phyloP scores from a whole-genome alignment of 2,888 invertebrate species.

The Crossocerus cetratus region DNA sequence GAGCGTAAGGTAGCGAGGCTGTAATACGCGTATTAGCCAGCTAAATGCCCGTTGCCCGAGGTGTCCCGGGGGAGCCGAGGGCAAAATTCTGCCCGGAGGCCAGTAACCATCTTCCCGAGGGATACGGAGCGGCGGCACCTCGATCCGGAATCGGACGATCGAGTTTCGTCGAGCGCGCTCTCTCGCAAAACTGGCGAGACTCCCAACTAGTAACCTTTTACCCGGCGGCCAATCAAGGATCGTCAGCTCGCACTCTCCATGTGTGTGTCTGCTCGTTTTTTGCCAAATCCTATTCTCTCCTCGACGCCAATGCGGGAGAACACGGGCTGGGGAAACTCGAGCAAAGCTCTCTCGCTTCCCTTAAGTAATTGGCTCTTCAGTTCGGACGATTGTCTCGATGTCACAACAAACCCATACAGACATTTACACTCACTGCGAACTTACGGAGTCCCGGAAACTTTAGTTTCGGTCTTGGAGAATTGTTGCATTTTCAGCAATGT shows the following conservation, averaged over 20 bases:
- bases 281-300: too few relatives aligned
- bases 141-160: conserved; percentile 63
- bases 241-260: conserved; percentile 11
- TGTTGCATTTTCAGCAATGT: too few relatives aligned
- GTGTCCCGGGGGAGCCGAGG: conserved; percentile 61
- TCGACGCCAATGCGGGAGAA: too few relatives aligned
- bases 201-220: conserved; percentile 69
- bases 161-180: conserved; percentile 59
- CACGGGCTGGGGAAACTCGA: too few relatives aligned
- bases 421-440: too few relatives aligned
- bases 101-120: conserved; percentile 69
- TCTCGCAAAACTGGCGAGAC: conserved; percentile 53
- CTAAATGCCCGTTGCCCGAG: conserved; percentile 64
- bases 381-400: too few relatives aligned
- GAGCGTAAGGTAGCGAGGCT: conserved; percentile 30
- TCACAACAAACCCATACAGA: too few relatives aligned
- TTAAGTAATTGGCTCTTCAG: too few relatives aligned
- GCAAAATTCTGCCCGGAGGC: conserved; percentile 63
- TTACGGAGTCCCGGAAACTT: too few relatives aligned
- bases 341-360: too few relatives aligned
- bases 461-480: too few relatives aligned
- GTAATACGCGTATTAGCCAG: conserved; percentile 66
- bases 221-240: conserved; percentile 56
- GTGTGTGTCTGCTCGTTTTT: not conserved
- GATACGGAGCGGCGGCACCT: conserved; percentile 57